Percentiles rank a stretch among this genome's conserved stretches.
These are phyloP conservation scores for Dendrolimus kikuchii DNA, from an alignment of 1,140 invertebrate genomes.

Conservation along the genomic window DNA sequence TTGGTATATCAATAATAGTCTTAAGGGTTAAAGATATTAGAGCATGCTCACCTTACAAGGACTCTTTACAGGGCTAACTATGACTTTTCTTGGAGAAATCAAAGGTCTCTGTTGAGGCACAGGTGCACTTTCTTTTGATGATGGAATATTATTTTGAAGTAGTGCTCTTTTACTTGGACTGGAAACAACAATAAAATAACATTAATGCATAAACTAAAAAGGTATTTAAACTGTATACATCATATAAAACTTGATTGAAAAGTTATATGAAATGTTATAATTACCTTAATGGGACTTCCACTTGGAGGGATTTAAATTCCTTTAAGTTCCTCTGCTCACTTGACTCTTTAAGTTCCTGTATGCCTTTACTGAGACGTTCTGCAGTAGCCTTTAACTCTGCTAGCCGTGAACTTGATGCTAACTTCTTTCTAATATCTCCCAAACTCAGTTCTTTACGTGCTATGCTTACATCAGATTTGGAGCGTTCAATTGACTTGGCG, in stretches of 20 bases:
- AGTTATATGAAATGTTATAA: slow-evolving; percentile 3
- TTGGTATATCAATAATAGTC: too few relatives aligned
- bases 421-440: slow-evolving; percentile 77
- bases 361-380: slow-evolving; percentile 72
- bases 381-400: slow-evolving; percentile 78
- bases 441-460: slow-evolving; percentile 75
- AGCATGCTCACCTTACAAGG: slow-evolving; percentile 53
- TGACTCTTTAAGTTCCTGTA: slow-evolving; percentile 67
- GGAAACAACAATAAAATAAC: slow-evolving; percentile 27
- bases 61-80: slow-evolving; percentile 75
- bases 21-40: too few relatives aligned
- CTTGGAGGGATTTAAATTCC: slow-evolving; percentile 80
- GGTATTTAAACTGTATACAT: neutral
- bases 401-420: slow-evolving; percentile 76
- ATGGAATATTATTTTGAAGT: slow-evolving; percentile 46
- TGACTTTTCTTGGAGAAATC: slow-evolving; percentile 72
- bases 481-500: slow-evolving; percentile 20
- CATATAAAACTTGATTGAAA: neutral
- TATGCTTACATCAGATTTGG: slow-evolving; percentile 52
- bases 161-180: slow-evolving; percentile 75
- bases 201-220: neutral
- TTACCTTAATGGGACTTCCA: slow-evolving; percentile 82
- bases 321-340: slow-evolving; percentile 72
- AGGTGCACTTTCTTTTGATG: slow-evolving; percentile 30
- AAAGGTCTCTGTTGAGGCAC: slow-evolving; percentile 26